Base-by-base conservation (phyloP, 53 echinoderm and acorn worm species). In the Henricia sp. region DNA sequence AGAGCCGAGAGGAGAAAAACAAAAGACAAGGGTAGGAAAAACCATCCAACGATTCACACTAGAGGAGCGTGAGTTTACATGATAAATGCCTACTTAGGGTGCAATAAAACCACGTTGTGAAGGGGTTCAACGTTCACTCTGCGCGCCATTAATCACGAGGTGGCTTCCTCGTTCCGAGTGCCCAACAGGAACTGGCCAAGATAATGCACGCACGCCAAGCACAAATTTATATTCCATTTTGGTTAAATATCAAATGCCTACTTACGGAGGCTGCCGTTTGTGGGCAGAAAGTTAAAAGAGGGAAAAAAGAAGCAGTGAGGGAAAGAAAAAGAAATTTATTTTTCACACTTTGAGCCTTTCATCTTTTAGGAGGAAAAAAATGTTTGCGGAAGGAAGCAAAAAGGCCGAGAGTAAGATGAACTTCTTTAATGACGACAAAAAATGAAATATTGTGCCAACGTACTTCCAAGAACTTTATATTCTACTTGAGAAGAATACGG, bases 141-240 rank as follows among this genome's bases (percentile, higher is more conserved):
- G 39, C 8, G 26, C 32, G 40, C 57, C 59, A 76, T 76, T 76
- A 76, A 76, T 76, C 76, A 76, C 37, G n/a, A 11, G 48, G 1
- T 27, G 41, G 41, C 76, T 76, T 76, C 76, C 76, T 76, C 43
- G 19, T 14, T 27, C 28, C 40, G 0, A 56, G 57, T 55, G 56
- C 38, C 59, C 26, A 14, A 58, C 76, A 76, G 76, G 76, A 76
- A 76, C 76, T 41, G 41, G 1, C 43, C 6, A 28, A 27, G 76
- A 76, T 76, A 76, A 76, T 76, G 76, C 76, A 76, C 58, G 76
- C 41, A 42, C 32, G 76, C 41, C 76, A 17, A 44, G 39, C 58
- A 58, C 76, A 76, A 76, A 76, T 76, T 76, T 76, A 76, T 76
- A 58, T 76, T 76, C 76, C 76, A 76, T 76, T 76, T 76, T 76